These are phyloP conservation scores for Aphaenogaster floridana DNA, from an alignment of 1,140 invertebrate genomes.

Conservation along the genomic window DNA sequence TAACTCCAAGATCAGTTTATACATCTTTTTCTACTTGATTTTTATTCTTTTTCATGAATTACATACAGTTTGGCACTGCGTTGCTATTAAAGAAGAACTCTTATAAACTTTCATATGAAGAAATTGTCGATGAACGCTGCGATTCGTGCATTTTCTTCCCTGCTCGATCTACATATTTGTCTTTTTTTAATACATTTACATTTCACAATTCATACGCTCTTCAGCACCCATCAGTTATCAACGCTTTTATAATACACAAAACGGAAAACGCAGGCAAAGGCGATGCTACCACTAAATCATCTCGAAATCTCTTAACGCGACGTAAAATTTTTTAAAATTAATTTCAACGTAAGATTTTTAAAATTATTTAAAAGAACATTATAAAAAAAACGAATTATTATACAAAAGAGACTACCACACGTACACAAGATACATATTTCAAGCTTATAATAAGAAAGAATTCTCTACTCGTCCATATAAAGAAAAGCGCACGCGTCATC, in stretches of 20 bases:
- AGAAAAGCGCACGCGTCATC: slow-evolving; percentile 7
- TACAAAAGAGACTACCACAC: neutral
- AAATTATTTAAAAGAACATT: neutral
- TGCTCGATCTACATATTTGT: neutral
- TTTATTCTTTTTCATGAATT: slow-evolving; percentile 22
- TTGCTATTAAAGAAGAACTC: slow-evolving; percentile 44
- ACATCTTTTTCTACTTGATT: slow-evolving; percentile 16
- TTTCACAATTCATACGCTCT: neutral
- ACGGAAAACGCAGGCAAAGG: neutral
- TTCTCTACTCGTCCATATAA: neutral
- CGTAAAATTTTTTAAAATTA: neutral
- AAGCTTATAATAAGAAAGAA: neutral
- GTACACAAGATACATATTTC: neutral
- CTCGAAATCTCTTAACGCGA: neutral
- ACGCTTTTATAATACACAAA: neutral
- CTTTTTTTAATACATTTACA: neutral
- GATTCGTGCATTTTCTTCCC: neutral
- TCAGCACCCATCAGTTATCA: neutral
- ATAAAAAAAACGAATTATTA: neutral
- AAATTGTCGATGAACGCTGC: slow-evolving; percentile 40
- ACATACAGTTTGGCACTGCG: slow-evolving; percentile 45
- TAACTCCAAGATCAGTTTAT: neutral
- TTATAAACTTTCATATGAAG: slow-evolving; percentile 48
- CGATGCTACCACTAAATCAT: neutral
- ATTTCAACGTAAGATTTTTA: neutral